A percentile compares a stretch with the other conserved stretches of the same genome.
These are phyloP conservation scores for Telmatherina bonti DNA, from an alignment of 2,797 vertebrate genomes.

Conservation along the genomic window DNA sequence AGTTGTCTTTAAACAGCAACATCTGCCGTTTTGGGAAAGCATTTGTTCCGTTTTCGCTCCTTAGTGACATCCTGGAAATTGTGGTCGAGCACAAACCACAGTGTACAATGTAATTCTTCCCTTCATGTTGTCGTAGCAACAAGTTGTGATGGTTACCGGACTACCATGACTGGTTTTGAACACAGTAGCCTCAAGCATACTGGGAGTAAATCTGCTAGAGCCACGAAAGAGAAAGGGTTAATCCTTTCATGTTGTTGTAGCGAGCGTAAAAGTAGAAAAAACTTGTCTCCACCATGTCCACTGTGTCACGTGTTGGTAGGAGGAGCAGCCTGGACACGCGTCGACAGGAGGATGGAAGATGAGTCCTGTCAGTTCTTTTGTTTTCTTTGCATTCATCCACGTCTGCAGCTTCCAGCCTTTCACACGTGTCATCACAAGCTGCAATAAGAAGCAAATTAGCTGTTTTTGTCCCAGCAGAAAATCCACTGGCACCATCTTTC, in stretches of 20 bases:
- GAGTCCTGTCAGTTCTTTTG: slow-evolving; percentile 21
- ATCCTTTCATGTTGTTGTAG: background rate
- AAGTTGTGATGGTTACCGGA: background rate
- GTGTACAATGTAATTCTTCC: background rate
- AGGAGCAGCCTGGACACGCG: background rate
- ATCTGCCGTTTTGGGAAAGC: too few relatives aligned
- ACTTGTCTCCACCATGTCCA: background rate
- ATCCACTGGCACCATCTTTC: background rate
- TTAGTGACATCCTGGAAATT: too few relatives aligned
- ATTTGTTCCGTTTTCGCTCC: too few relatives aligned
- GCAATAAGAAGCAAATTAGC: background rate
- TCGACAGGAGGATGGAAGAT: slow-evolving; percentile 2
- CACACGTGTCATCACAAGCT: background rate
- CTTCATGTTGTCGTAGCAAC: background rate
- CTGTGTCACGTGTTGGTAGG: background rate
- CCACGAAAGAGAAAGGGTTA: background rate
- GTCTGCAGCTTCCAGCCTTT: slow-evolving; percentile 14
- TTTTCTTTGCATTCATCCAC: slow-evolving; percentile 4
- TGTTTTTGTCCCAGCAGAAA: background rate
- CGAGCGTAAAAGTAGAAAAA: background rate
- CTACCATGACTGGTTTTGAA: background rate
- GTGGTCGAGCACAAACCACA: too few relatives aligned
- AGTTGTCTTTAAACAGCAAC: too few relatives aligned
- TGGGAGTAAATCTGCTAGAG: background rate
- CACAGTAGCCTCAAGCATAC: background rate